Evolutionary conservation across 2,888 invertebrate genomes (phyloP), one percentile per base, ranked within the genome.

Genomic region (Panopea generosa): DNA sequence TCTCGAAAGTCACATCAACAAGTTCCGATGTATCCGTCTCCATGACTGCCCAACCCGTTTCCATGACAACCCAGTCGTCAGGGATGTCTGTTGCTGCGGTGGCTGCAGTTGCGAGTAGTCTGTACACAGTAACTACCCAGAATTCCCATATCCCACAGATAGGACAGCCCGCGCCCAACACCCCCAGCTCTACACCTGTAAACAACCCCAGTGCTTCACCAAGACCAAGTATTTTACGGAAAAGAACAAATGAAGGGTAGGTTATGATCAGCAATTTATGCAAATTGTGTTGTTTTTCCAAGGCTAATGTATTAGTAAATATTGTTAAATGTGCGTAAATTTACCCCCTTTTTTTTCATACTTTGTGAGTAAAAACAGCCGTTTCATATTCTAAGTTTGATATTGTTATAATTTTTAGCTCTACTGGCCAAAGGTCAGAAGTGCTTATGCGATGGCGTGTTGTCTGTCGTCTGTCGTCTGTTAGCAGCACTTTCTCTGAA

Each of bases 171-270:
- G 60, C 72, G 1, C 68, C 69, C n/a, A 78, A 72, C 47, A 71
- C 70, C 14, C 70, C 77, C 0, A 72, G 63, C 38, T 72, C 75
- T 26, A 84, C 86, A 14, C 82, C 85, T 1, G 74, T 78, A 14
- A 84, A 68, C 47, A 89, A 86, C 65, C 92, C 93, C 0, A 94
- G 95, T 63, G 94, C 94, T 91, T 95, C 96, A 20, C 96, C 96
- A 0, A 93, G 97, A 79, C 97, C 97, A 0, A 96, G 96, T 88
- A 96, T 98, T 93, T 93, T 98, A 70, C 94, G 98, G 73, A 98
- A 98, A 93, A 94, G 98, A 45, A 97, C 97, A 84, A 95, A 95
- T 59, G 97, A 97, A 70, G 95, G 95, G 95, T 95, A 90, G 92
- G 93, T 61, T 6, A 26, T 18, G 0, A 27, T 20, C 33, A n/a